phyloP scores from a whole-genome alignment of 2,797 vertebrate species.

The Paratrypauchen microcephalus region DNA sequence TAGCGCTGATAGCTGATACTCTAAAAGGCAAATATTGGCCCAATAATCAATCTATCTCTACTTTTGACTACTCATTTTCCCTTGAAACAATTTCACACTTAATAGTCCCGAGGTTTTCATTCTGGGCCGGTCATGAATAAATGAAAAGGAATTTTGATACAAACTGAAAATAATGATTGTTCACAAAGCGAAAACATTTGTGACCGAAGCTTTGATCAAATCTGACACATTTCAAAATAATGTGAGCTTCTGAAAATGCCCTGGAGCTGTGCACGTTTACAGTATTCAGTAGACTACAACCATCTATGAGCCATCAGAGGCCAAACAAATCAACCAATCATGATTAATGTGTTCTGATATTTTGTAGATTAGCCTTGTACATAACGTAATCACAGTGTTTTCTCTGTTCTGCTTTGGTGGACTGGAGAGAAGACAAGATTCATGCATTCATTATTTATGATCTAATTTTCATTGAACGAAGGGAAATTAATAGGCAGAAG shows the following conservation, averaged over 20 bases:
- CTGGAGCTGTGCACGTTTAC: conserved; percentile 46
- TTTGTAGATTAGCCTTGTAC: conserved; percentile 7
- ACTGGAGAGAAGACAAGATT: conserved; percentile 3
- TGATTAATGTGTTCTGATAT: conserved; percentile 13
- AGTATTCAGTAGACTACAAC: conserved; percentile 26
- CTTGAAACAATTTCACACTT: not conserved
- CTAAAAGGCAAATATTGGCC: too few relatives aligned
- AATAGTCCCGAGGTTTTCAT: not conserved
- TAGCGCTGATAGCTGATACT: too few relatives aligned
- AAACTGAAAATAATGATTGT: conserved; percentile 47
- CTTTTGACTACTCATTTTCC: not conserved
- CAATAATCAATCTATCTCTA: too few relatives aligned
- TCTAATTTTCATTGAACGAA: conserved; percentile 27
- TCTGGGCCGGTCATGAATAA: not conserved
- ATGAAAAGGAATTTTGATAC: not conserved
- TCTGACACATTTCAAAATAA: conserved; percentile 75
- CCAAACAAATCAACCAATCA: conserved; percentile 43
- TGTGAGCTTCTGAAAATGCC: conserved; percentile 51
- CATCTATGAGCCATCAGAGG: conserved; percentile 35
- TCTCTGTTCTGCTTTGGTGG: conserved; percentile 2
- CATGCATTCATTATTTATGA: conserved; percentile 34
- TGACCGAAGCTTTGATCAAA: conserved; percentile 63
- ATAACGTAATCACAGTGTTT: conserved; percentile 9
- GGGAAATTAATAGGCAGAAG: conserved; percentile 28
- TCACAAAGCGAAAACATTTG: conserved; percentile 32